These are phyloP conservation scores for Cyphomyrmex costatus DNA, from an alignment of 1,140 invertebrate species.

Conservation along the genomic window DNA sequence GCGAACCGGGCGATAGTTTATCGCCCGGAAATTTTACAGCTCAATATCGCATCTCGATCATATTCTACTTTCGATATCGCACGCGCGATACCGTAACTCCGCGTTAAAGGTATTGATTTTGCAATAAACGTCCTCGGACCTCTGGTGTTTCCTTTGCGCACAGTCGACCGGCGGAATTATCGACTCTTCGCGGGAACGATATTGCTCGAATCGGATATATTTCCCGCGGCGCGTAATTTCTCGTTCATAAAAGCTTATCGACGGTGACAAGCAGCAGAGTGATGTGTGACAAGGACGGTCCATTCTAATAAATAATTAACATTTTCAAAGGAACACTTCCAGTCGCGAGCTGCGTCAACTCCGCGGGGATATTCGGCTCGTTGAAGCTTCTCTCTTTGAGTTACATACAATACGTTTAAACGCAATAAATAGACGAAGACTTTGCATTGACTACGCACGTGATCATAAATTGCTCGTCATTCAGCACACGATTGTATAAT, in stretches of 20 bases:
- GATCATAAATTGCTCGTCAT: neutral
- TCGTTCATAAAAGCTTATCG: conserved; percentile 26
- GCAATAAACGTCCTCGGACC: conserved; percentile 56
- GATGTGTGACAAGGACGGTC: neutral
- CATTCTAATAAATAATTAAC: conserved; percentile 41
- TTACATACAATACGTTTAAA: neutral
- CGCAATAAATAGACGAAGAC: neutral
- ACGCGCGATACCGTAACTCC: conserved; percentile 66
- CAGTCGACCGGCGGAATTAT: conserved; percentile 53
- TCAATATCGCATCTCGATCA: conserved; percentile 74
- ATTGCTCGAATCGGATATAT: conserved; percentile 28
- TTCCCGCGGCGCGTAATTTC: conserved; percentile 19
- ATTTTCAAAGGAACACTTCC: neutral
- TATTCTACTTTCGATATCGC: conserved; percentile 67
- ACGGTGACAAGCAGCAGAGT: neutral
- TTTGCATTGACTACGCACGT: neutral
- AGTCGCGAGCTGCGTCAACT: neutral
- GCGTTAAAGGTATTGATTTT: conserved; percentile 62
- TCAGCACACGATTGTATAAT: neutral
- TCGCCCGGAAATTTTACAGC: conserved; percentile 70
- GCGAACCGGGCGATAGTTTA: conserved; percentile 71
- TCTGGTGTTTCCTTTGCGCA: conserved; percentile 48
- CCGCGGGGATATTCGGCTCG: neutral
- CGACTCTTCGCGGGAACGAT: conserved; percentile 46
- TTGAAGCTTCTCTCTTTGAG: neutral